These are phyloP conservation scores for Pseudotriccus pelzelni DNA, from an alignment of 2,797 vertebrate species.

Conservation along the genomic window DNA sequence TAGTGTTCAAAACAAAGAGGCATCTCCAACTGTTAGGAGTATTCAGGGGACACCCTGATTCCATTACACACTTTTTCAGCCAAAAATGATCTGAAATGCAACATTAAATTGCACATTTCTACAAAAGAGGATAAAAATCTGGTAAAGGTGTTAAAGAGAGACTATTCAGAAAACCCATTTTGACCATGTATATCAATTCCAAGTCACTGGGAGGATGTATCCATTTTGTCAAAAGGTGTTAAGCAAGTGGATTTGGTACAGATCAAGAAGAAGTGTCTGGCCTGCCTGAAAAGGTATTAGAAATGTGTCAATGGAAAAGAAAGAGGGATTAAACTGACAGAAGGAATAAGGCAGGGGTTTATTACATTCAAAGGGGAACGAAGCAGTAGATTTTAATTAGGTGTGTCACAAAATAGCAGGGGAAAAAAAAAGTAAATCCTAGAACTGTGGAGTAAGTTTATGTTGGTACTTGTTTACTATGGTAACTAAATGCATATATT, in stretches of 20 bases:
- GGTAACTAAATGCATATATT: not conserved
- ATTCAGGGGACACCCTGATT: conserved; percentile 66
- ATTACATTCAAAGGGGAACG: conserved; percentile 14
- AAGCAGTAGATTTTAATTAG: conserved; percentile 64
- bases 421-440: conserved; percentile 12
- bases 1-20: conserved; percentile 52
- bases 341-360: conserved; percentile 25
- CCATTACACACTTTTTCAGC: conserved; percentile 66
- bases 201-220: conserved; percentile 35
- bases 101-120: conserved; percentile 68
- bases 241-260: conserved; percentile 8
- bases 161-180: conserved; percentile 57
- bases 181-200: conserved; percentile 66
- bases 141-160: conserved; percentile 68
- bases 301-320: conserved; percentile 53
- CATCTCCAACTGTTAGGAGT: conserved; percentile 30
- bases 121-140: conserved; percentile 64
- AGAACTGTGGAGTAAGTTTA: conserved; percentile 4
- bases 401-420: conserved; percentile 54
- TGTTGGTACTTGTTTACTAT: conserved; percentile 17
- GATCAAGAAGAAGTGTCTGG: not conserved
- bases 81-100: conserved; percentile 69
- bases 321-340: conserved; percentile 53
- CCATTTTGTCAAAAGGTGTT: conserved; percentile 56
- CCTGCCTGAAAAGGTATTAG: conserved; percentile 51